phyloP scores from a whole-genome alignment of 2,113 vertebrate species.

The Capreolus pygargus region DNA sequence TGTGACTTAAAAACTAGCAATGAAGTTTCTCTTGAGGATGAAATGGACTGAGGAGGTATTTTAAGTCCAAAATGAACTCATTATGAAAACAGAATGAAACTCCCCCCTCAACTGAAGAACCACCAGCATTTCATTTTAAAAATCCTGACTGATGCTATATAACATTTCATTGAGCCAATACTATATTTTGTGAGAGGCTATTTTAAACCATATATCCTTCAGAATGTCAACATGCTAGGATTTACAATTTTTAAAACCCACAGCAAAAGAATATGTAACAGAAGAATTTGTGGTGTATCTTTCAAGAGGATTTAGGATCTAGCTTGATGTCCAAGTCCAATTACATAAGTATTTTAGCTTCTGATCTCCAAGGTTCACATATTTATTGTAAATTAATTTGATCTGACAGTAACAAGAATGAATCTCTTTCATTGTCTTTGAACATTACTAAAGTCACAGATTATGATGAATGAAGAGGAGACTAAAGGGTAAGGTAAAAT shows the following conservation, averaged over 20 bases:
- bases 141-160: background rate
- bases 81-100: background rate
- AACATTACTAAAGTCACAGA: background rate
- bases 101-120: background rate
- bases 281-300: slow-evolving; percentile 23
- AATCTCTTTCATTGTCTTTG: slow-evolving; percentile 58
- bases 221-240: slow-evolving; percentile 40
- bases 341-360: slow-evolving; percentile 28
- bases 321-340: background rate
- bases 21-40: background rate
- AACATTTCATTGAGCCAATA: slow-evolving; percentile 12
- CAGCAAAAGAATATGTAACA: slow-evolving; percentile 12
- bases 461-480: slow-evolving; percentile 23
- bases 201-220: slow-evolving; percentile 32
- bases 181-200: slow-evolving; percentile 34
- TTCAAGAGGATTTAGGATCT: slow-evolving; percentile 45
- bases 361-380: slow-evolving; percentile 48
- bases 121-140: background rate
- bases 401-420: slow-evolving; percentile 57
- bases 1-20: background rate
- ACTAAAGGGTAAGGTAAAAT: slow-evolving; percentile 17
- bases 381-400: slow-evolving; percentile 62
- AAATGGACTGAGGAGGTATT: background rate
- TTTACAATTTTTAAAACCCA: slow-evolving; percentile 43
- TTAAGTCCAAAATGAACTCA: background rate